Conservation (phyloP, 1,140 invertebrate species). For the Drosophila littoralis region DNA sequence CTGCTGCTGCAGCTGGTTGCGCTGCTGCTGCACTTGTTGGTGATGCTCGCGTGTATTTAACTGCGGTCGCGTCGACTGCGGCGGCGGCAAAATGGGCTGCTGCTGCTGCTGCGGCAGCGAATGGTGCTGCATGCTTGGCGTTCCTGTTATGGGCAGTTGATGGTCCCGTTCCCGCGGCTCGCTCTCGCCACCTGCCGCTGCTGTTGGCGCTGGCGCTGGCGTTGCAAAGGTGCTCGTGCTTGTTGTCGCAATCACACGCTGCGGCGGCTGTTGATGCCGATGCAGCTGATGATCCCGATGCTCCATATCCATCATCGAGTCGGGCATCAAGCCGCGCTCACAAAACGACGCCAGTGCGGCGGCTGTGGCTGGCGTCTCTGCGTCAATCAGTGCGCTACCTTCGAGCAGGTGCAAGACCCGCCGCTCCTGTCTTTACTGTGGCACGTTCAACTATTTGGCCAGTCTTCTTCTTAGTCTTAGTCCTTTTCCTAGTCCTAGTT, state of each 20-base stretch:
- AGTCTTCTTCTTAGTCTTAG: neutral
- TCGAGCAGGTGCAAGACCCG: too few relatives aligned
- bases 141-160: conserved; percentile 27
- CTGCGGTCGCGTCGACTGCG: too few relatives aligned
- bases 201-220: conserved; percentile 52
- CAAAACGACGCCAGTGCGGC: conserved; percentile 74
- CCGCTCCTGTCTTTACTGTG: too few relatives aligned
- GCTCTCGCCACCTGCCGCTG: conserved; percentile 10
- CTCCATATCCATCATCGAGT: conserved; percentile 79
- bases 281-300: conserved; percentile 73
- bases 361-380: conserved; percentile 46
- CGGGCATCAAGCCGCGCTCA: conserved; percentile 74
- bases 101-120: conserved; percentile 16
- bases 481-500: neutral
- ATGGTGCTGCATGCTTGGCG: conserved; percentile 39
- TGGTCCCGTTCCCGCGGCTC: conserved; percentile 54
- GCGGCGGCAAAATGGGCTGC: neutral
- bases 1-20: too few relatives aligned
- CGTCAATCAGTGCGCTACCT: neutral
- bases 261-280: conserved; percentile 62
- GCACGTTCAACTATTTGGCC: too few relatives aligned
- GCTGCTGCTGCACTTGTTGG: too few relatives aligned
- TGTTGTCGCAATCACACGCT: conserved; percentile 36
- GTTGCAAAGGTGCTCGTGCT: conserved; percentile 65
- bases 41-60: too few relatives aligned